Evolutionary conservation across 2,797 vertebrate genomes (phyloP).

Genomic region (Calcarius lapponicus): DNA sequence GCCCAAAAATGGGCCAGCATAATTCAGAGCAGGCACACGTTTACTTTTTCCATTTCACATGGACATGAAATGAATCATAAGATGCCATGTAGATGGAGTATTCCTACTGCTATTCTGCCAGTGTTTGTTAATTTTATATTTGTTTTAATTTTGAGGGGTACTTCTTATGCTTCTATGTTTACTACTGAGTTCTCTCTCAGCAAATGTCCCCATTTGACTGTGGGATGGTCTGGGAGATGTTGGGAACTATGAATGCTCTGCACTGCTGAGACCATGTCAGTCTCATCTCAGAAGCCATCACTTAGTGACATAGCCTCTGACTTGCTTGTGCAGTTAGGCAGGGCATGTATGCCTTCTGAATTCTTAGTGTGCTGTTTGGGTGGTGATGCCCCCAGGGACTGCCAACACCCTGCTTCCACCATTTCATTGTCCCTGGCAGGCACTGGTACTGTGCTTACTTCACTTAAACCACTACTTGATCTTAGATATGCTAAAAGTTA

Average conservation of each 20-base stretch:
- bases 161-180: background rate
- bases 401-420: background rate
- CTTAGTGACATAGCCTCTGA: background rate
- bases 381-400: background rate
- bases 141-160: background rate
- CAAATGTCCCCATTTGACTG: background rate
- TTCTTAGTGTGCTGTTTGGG: accelerated
- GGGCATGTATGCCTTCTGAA: background rate
- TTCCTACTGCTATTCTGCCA: background rate
- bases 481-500: background rate
- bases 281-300: background rate
- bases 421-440: background rate
- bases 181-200: background rate
- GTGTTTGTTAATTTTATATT: background rate
- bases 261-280: background rate
- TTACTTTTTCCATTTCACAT: background rate
- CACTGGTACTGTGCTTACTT: background rate
- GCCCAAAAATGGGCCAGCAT: background rate
- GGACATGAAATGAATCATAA: background rate
- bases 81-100: background rate
- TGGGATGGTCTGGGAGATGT: background rate
- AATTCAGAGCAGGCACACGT: background rate
- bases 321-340: background rate
- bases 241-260: background rate
- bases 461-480: background rate